Evolutionary conservation across 1,140 invertebrate genomes (phyloP), one percentile per base, ranked within the genome.

Genomic region (Papilio polyxenes): DNA sequence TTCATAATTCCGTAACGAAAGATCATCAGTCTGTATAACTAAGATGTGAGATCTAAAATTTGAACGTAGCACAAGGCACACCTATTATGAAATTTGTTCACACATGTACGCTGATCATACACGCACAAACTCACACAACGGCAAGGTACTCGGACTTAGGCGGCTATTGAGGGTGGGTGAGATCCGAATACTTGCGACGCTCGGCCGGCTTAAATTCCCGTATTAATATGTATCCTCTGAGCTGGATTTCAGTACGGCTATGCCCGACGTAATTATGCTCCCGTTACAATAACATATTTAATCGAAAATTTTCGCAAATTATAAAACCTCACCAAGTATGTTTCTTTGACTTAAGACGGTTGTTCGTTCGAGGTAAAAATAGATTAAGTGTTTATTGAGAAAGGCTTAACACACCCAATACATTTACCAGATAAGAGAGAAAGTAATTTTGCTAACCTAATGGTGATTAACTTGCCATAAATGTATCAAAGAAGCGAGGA

Each of bases 11-110:
- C 65, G 65, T 72, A 72, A 72, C 62, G 4, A 69, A 31, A 15
- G 56, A 17, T 37, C 80, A 82, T 83, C 92, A 91, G 2, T 86
- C 91, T 92, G 85, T 94, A 92, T 78, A 82, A 23, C 75, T 83
- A 86, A 91, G 90, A 92, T 90, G 91, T 89, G 90, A 92, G 90
- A 92, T 93, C 91, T 94, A 93, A 93, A 94, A 94, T 94, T 93
- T 91, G 92, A 92, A 87, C 87, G 85, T 89, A 91, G 89, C 84
- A 89, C 87, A 87, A 83, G 88, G 89, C 87, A 91, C 91, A 91
- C 91, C 90, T 94, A 92, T 92, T 92, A 94, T 94, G 92, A 93
- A 90, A 92, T 90, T 90, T 88, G 88, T 87, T 86, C 91, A 89
- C 90, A 92, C 89, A 88, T 76, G 82, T 82, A 86, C 56, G 74